Base-by-base conservation (phyloP, 2,113 vertebrate species). In the Okapia johnstoni region DNA sequence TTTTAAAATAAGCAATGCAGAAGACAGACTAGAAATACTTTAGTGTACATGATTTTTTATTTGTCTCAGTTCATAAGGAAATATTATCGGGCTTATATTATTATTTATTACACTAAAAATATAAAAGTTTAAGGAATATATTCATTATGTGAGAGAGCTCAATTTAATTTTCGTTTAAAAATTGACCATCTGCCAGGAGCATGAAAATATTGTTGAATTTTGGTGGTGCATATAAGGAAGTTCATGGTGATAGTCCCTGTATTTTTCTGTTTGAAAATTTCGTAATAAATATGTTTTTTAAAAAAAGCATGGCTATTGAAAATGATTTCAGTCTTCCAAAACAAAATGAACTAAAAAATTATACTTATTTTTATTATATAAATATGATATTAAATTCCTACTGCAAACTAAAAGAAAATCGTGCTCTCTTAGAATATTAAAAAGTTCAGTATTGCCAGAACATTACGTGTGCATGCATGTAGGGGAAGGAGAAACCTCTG, bases 1-100 rank as follows among this genome's bases (percentile, higher is more conserved):
- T 97, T 97, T 96, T 76, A 7, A 98, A 97, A 97, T 98, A 98
- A 97, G 94, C 97, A 97, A 90, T 97, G 98, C 92, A 98, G 57
- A 95, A 96, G 48, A 9, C 61, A 54, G 33, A 86, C n/a, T 36
- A 50, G 33, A 55, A 85, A 48, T 79, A 66, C 85, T 84, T 77
- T 43, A 30, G 12, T 63, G 6, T 7, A 85, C 33, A 63, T 80
- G 9, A 86, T 55, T 89, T 89, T 21, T 43, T 83, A 50, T 61
- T 94, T 84, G 14, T 96, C 54, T 81, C 61, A 96, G 93, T 92
- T 92, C 30, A 46, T 46, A 96, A 86, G 55, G 50, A 88, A 86
- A 83, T 33, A 54, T 61, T 33, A 76, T 58, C 36, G 90, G 80
- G 57, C 15, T 80, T 63, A 13, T 58, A 54, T 95, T 79, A 84